Base-by-base conservation (phyloP, 2,113 vertebrate genomes). In the Tympanuchus pallidicinctus region DNA sequence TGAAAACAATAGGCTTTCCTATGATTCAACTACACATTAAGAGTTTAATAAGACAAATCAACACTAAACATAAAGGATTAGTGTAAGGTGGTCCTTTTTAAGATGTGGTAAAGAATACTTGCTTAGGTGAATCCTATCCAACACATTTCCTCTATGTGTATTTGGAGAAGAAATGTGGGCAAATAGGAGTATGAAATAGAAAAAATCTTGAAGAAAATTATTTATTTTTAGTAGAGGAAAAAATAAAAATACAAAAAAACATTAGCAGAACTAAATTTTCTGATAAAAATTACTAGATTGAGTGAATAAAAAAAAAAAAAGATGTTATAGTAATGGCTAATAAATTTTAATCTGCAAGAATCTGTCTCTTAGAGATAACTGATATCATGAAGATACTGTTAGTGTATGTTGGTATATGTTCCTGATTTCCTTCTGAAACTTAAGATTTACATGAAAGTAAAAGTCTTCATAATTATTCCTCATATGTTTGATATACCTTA, bases 261-360 rank as follows among this genome's bases (percentile, higher is more conserved):
- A 24, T 1, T 1, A 60, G 22, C 16, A 34, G 7, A 59, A 56
- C 2, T 2, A 40, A 21, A 13, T 0, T n/a, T 71, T 86, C 36
- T n/a, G 16, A 28, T 11, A 71, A 66, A 75, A 86, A 42, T 4
- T 0, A 38, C 36, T 67, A 43, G 5, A 34, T 15, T 12, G 1
- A 13, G 38, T 11, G 42, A 71, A 69, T 75, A 42, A 79, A 57
- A 64, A 34, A 34, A 34, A 70, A 34, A 20, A 10, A 11, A 34
- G 1, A 50, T 72, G 18, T 25, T 8, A 60, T 25, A 52, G 67
- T 48, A 48, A 48, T 48, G 21, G 66, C 11, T 14, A 70, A 45
- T 60, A 69, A 43, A 54, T 43, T 52, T 18, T 64, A 93, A 76
- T 52, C 36, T 87, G 16, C 28, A 8, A 13, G 17, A 76, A 21